Percentiles rank a stretch among this genome's conserved stretches.
Conservation (phyloP, 2,113 vertebrate species). For the Equus przewalskii region DNA sequence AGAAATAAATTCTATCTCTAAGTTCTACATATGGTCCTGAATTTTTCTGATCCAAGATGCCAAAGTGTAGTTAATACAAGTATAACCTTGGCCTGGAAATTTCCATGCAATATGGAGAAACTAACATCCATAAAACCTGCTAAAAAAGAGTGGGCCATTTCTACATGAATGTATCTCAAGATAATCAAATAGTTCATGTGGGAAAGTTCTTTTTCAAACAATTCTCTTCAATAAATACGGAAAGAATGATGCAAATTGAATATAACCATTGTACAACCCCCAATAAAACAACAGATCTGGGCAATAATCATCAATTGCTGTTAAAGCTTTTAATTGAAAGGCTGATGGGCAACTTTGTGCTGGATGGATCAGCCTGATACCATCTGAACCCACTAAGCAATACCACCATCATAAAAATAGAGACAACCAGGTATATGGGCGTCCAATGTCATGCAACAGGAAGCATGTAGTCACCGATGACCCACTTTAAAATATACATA, state of each 20-base stretch:
- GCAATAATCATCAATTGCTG: background rate
- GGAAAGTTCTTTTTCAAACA: background rate
- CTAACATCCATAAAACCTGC: background rate
- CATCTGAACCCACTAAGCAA: background rate
- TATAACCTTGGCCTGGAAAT: background rate
- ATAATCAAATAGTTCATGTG: background rate
- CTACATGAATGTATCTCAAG: background rate
- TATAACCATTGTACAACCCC: background rate
- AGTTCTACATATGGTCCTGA: background rate
- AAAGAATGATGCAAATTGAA: background rate
- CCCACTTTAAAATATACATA: background rate
- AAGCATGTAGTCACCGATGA: background rate
- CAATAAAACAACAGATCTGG: background rate
- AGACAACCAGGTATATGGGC: background rate
- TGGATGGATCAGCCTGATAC: background rate
- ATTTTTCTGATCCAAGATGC: background rate
- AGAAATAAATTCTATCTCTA: background rate
- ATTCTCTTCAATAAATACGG: slow-evolving; percentile 17
- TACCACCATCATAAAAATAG: background rate
- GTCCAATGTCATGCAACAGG: background rate
- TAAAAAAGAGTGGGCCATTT: background rate
- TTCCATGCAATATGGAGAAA: background rate
- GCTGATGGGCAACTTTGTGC: background rate
- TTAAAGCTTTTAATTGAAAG: background rate
- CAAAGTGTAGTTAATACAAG: background rate